Percentiles rank a stretch among this genome's conserved stretches.
These are phyloP conservation scores for Eonycteris spelaea DNA, from an alignment of 2,113 vertebrate genomes.

Conservation along the genomic window DNA sequence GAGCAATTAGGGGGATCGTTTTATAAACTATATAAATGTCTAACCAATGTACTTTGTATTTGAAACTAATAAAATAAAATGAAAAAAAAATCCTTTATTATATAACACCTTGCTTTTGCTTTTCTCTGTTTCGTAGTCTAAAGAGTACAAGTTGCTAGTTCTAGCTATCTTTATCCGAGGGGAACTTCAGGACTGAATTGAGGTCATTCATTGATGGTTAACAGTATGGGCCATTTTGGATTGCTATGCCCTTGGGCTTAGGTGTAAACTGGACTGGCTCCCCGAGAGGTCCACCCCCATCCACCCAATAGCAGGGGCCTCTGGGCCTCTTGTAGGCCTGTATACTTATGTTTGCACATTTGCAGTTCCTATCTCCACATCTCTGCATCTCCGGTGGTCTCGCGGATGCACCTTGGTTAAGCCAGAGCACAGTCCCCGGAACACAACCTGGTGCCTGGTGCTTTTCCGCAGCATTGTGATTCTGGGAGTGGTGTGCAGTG, in stretches of 20 bases:
- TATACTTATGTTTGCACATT: rapidly evolving
- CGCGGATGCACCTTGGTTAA: background rate
- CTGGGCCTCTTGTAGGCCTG: background rate
- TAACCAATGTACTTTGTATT: too few species aligned
- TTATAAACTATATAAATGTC: too few species aligned
- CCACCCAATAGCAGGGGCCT: too few species aligned
- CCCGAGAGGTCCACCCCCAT: too few species aligned
- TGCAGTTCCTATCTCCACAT: background rate
- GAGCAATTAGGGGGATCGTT: too few species aligned
- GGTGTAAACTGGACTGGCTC: too few species aligned
- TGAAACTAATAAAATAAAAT: too few species aligned
- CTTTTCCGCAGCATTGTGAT: background rate
- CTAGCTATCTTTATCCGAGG: background rate
- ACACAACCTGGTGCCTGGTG: background rate
- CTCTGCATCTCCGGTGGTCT: background rate
- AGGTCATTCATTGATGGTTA: background rate
- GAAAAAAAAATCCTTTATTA: background rate
- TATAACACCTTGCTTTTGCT: background rate
- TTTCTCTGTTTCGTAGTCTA: background rate
- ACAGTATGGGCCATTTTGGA: background rate
- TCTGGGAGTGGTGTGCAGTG: background rate
- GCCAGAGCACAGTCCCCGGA: too few species aligned
- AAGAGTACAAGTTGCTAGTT: background rate
- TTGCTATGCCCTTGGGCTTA: background rate
- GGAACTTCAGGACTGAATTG: background rate